Evolutionary conservation across 2,113 vertebrate genomes (phyloP).

Genomic region (Gulo gulo): DNA sequence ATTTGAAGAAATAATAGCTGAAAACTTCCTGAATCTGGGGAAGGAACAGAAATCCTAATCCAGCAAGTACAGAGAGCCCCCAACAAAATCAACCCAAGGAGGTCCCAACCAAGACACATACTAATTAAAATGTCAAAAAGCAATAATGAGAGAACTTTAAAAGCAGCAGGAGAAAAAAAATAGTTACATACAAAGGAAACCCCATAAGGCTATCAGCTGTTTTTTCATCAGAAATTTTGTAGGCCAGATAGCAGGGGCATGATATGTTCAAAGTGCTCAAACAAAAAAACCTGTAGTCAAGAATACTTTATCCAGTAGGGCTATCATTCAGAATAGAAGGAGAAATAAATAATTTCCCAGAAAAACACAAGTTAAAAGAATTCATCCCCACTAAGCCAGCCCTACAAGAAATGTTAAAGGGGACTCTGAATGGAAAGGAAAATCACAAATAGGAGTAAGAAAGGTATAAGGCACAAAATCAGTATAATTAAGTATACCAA

Average conservation of each 20-base stretch:
- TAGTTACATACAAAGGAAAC: not conserved
- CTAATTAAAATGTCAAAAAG: not conserved
- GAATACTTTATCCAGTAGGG: not conserved
- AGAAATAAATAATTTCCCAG: not conserved
- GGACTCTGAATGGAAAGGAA: not conserved
- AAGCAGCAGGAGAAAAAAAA: not conserved
- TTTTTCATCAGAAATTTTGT: not conserved
- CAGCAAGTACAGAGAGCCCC: not conserved
- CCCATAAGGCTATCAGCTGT: not conserved
- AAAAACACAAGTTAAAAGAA: not conserved
- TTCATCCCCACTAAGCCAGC: not conserved
- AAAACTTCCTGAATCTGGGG: not conserved
- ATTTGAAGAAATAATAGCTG: not conserved
- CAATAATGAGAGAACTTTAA: not conserved
- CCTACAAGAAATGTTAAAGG: not conserved
- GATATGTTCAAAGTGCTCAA: not conserved
- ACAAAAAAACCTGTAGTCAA: not conserved
- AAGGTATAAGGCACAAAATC: not conserved
- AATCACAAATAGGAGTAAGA: not conserved
- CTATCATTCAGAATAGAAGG: not conserved
- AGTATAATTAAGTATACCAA: not conserved
- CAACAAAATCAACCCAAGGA: not conserved
- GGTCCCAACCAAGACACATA: not conserved
- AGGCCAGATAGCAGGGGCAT: not conserved
- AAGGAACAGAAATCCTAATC: not conserved